Evolutionary conservation across 2,113 vertebrate genomes (phyloP).

Genomic region (Clarias magur): DNA sequence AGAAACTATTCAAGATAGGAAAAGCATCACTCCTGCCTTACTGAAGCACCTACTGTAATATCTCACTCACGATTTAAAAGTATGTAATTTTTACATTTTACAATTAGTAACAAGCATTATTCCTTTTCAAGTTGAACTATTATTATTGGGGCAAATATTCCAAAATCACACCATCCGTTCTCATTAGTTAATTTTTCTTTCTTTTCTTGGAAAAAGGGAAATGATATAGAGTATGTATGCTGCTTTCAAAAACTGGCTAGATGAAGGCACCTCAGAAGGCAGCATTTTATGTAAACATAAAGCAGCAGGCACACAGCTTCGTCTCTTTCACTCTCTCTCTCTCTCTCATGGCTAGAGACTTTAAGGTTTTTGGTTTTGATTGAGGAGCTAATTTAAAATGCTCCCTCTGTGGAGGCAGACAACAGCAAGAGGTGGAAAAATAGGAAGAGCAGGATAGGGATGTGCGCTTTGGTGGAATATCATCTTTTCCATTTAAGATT

Average conservation of each 20-base stretch:
- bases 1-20: not conserved
- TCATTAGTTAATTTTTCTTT: not conserved
- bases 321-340: not conserved
- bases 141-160: not conserved
- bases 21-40: not conserved
- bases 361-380: conserved; percentile 66
- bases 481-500: conserved; percentile 28
- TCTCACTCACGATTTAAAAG: not conserved
- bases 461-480: conserved; percentile 20
- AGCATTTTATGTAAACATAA: conserved; percentile 8
- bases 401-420: conserved; percentile 38
- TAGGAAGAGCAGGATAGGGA: conserved; percentile 13
- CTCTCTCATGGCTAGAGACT: conserved; percentile 52
- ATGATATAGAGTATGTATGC: not conserved
- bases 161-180: not conserved
- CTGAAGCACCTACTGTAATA: not conserved
- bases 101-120: not conserved
- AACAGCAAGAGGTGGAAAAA: conserved; percentile 1
- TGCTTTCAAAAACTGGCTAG: not conserved
- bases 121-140: not conserved
- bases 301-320: not conserved
- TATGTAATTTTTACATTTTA: not conserved
- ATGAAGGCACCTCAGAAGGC: not conserved
- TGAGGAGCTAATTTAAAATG: conserved; percentile 63
- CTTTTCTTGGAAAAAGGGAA: not conserved